phyloP scores from a whole-genome alignment of 1,140 invertebrate species.

The Apis mellifera region DNA sequence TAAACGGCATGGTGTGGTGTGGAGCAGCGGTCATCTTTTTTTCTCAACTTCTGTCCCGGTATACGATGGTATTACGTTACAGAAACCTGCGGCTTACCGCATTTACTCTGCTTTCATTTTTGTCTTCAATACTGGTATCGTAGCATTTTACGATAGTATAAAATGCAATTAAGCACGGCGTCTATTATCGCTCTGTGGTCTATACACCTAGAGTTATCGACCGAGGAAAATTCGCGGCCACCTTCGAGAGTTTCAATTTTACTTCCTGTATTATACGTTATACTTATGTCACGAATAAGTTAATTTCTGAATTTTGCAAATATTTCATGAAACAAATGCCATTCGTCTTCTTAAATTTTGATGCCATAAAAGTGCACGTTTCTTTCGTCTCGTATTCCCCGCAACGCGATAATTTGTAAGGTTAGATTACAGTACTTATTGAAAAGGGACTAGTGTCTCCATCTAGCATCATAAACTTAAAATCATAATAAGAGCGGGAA shows the following conservation, averaged over 20 bases:
- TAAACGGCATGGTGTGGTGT: neutral
- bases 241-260: constrained; percentile 12
- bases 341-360: too few relatives aligned
- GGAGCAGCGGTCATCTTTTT: neutral
- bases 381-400: neutral
- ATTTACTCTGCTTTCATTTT: constrained; percentile 40
- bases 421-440: neutral
- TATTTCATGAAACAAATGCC: neutral
- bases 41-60: neutral
- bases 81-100: constrained; percentile 40
- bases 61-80: constrained; percentile 29
- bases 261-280: constrained; percentile 35
- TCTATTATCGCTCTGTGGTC: constrained; percentile 32
- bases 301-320: constrained; percentile 47
- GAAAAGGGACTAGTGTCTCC: neutral
- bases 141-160: constrained; percentile 25
- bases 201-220: constrained; percentile 35
- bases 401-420: neutral
- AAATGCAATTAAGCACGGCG: constrained; percentile 52
- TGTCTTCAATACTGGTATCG: neutral
- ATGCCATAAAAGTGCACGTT: neutral
- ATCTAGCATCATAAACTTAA: neutral
- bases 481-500: neutral
- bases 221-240: constrained; percentile 50
- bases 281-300: constrained; percentile 3